Evolutionary conservation across 1,140 invertebrate genomes (phyloP).

Genomic region (Lordiphosa clarofinis): DNA sequence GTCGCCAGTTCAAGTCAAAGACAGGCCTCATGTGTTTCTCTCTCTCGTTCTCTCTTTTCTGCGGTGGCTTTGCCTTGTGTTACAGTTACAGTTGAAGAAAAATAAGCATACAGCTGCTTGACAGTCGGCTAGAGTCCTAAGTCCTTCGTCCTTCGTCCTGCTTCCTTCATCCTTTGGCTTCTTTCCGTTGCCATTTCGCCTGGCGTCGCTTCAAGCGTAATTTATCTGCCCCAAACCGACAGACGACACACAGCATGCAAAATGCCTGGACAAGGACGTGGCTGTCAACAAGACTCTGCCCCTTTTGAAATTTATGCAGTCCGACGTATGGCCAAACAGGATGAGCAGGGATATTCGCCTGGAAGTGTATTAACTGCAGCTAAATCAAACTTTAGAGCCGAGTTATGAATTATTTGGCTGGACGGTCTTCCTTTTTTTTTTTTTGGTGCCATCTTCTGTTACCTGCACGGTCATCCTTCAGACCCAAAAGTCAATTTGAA

Average conservation of each 20-base stretch:
- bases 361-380: constrained; percentile 70
- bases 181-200: constrained; percentile 56
- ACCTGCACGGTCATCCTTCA: constrained; percentile 35
- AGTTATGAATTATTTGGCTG: constrained; percentile 77
- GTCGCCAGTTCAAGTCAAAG: constrained; percentile 28
- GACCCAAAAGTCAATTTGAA: constrained; percentile 59
- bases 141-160: constrained; percentile 22
- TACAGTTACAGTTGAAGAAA: constrained; percentile 58
- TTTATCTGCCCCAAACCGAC: constrained; percentile 53
- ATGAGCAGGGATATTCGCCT: neutral
- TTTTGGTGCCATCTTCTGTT: constrained; percentile 7
- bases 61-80: constrained; percentile 4
- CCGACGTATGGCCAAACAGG: neutral
- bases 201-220: constrained; percentile 53
- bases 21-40: constrained; percentile 2
- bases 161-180: constrained; percentile 14
- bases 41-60: neutral
- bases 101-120: constrained; percentile 63
- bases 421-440: constrained; percentile 38
- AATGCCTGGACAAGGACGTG: constrained; percentile 7
- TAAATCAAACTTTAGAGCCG: constrained; percentile 73
- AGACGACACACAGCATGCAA: constrained; percentile 5
- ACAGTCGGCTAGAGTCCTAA: constrained; percentile 40
- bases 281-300: constrained; percentile 32
- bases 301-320: constrained; percentile 20